These are phyloP conservation scores for Listronotus bonariensis DNA, from an alignment of 1,140 invertebrate genomes.

Conservation along the genomic window DNA sequence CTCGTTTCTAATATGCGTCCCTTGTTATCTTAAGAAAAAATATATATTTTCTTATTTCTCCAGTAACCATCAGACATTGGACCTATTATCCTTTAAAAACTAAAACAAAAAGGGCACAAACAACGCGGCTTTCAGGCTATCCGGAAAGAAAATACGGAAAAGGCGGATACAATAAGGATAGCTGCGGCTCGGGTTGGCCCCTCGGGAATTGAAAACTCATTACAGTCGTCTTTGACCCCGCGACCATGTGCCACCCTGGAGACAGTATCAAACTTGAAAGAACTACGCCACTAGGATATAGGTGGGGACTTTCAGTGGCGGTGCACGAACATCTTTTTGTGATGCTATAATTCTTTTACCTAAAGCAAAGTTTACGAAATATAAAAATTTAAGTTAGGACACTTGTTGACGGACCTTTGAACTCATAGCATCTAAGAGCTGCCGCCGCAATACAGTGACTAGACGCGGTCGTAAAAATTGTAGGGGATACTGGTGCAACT, in stretches of 20 bases:
- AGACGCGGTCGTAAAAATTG: too few relatives aligned
- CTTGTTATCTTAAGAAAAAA: not conserved
- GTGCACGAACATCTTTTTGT: too few relatives aligned
- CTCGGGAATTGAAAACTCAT: conserved; percentile 38
- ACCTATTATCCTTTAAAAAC: conserved; percentile 29
- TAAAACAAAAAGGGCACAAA: conserved; percentile 32
- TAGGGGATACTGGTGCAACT: too few relatives aligned
- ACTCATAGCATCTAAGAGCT: too few relatives aligned
- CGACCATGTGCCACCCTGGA: conserved; percentile 31
- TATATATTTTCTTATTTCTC: conserved; percentile 6
- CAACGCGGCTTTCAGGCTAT: conserved; percentile 5
- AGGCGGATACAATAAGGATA: conserved; percentile 38
- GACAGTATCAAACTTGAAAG: conserved; percentile 33
- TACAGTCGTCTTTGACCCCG: conserved; percentile 39
- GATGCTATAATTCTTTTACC: too few relatives aligned
- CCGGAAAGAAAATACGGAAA: conserved; percentile 34
- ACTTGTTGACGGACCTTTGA: too few relatives aligned
- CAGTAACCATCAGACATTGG: not conserved
- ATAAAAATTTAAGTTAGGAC: too few relatives aligned
- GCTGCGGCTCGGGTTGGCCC: conserved; percentile 28
- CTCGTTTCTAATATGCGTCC: not conserved
- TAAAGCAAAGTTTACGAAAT: too few relatives aligned
- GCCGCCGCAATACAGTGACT: too few relatives aligned
- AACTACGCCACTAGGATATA: conserved; percentile 12
- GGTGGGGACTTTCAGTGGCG: not conserved